phyloP scores from a whole-genome alignment of 2,797 vertebrate species.

The Lerista edwardsae region DNA sequence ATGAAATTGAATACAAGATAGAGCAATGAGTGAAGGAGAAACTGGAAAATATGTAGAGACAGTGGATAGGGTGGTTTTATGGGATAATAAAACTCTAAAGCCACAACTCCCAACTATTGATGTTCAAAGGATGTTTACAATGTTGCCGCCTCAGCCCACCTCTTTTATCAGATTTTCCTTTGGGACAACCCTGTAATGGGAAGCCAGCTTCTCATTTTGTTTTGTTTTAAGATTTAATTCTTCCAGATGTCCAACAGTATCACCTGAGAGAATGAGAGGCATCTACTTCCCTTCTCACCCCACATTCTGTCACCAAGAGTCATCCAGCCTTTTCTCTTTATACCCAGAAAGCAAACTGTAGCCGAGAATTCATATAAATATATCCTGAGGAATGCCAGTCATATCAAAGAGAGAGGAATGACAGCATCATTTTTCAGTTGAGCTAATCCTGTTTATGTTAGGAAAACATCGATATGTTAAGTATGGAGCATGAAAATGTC shows the following conservation, averaged over 20 bases:
- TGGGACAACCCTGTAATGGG: neutral
- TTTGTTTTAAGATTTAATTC: neutral
- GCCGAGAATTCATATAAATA: conserved; percentile 10
- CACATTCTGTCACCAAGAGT: neutral
- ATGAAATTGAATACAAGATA: neutral
- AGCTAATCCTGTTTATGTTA: neutral
- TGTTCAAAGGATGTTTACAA: conserved; percentile 5
- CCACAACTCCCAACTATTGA: neutral
- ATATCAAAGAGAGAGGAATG: conserved; percentile 27
- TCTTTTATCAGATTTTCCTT: neutral
- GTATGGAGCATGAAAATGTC: neutral
- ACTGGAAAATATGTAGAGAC: neutral
- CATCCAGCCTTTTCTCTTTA: neutral
- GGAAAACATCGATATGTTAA: conserved; percentile 17
- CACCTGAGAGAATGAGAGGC: neutral
- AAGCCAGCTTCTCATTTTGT: neutral
- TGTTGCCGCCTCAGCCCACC: neutral
- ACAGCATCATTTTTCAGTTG: conserved; percentile 23
- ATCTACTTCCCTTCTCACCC: conserved; percentile 5
- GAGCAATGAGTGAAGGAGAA: neutral
- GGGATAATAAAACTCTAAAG: neutral
- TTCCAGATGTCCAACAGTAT: neutral
- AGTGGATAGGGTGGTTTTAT: neutral
- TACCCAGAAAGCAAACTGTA: conserved; percentile 20
- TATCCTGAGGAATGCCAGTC: conserved; percentile 1